These are phyloP conservation scores for Alethe diademata DNA, from an alignment of 2,113 vertebrate species.

Conservation along the genomic window DNA sequence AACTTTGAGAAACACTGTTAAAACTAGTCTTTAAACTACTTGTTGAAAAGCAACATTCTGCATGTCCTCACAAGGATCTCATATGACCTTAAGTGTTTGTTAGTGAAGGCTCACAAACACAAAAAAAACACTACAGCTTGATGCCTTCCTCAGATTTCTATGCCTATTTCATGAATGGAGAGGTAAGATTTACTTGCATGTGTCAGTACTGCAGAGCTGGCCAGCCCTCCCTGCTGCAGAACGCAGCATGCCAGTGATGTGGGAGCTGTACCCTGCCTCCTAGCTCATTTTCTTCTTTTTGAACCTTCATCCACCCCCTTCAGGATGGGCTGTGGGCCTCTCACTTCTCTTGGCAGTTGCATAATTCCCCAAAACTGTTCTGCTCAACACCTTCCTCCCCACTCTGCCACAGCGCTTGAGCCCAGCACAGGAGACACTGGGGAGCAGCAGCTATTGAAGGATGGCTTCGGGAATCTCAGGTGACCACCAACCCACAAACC, in stretches of 20 bases:
- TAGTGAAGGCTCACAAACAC: not conserved
- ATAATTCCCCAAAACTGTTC: not conserved
- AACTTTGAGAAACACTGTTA: not conserved
- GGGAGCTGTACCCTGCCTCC: not conserved
- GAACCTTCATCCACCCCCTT: not conserved
- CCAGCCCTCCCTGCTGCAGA: not conserved
- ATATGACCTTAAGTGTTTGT: not conserved
- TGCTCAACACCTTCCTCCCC: not conserved
- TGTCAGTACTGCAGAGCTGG: not conserved
- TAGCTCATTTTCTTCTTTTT: not conserved
- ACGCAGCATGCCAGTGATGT: not conserved
- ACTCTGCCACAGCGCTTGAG: not conserved
- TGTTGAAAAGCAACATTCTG: not conserved
- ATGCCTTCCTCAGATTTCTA: not conserved
- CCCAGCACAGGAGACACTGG: not conserved
- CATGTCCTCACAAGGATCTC: not conserved
- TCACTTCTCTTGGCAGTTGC: not conserved
- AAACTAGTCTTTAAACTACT: not conserved
- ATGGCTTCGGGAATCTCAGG: not conserved
- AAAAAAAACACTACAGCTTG: not conserved
- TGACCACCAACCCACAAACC: not conserved
- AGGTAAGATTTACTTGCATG: not conserved
- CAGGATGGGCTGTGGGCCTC: rapidly evolving
- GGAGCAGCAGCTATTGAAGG: not conserved
- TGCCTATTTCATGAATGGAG: not conserved